Conservation (phyloP, 2,113 vertebrate species). For the Lamprologus ornatipinnis region DNA sequence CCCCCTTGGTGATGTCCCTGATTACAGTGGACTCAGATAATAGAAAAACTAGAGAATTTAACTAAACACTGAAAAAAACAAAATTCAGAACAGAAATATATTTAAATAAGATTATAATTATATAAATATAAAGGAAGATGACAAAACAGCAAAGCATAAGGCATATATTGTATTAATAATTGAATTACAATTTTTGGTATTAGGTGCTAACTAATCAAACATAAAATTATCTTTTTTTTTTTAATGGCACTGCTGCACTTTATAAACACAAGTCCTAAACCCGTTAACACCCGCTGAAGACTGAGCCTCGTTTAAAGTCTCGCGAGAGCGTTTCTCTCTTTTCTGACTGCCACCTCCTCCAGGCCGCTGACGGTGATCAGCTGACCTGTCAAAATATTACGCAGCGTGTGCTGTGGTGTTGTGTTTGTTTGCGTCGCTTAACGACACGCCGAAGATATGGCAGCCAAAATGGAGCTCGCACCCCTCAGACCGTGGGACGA, state of each 20-base stretch:
- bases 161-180: neutral
- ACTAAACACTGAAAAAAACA: neutral
- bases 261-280: neutral
- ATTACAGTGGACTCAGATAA: neutral
- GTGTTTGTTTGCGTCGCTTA: neutral
- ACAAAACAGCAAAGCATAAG: neutral
- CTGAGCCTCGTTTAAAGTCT: neutral
- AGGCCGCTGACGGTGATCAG: constrained; percentile 6
- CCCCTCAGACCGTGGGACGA: constrained; percentile 87
- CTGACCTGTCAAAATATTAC: constrained; percentile 50
- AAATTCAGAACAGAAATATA: neutral
- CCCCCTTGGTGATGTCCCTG: neutral
- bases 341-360: neutral
- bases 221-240: neutral
- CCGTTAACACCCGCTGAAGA: neutral
- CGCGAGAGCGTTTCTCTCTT: neutral
- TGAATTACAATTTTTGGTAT: neutral
- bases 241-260: neutral
- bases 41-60: neutral
- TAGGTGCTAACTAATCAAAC: neutral
- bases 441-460: constrained; percentile 38
- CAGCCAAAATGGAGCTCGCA: constrained; percentile 80
- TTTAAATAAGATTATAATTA: neutral
- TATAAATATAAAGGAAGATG: neutral
- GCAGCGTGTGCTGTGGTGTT: constrained; percentile 12